Evolutionary conservation across 2,797 vertebrate species (phyloP).

Genomic region (Schizopygopsis malacanthus): DNA sequence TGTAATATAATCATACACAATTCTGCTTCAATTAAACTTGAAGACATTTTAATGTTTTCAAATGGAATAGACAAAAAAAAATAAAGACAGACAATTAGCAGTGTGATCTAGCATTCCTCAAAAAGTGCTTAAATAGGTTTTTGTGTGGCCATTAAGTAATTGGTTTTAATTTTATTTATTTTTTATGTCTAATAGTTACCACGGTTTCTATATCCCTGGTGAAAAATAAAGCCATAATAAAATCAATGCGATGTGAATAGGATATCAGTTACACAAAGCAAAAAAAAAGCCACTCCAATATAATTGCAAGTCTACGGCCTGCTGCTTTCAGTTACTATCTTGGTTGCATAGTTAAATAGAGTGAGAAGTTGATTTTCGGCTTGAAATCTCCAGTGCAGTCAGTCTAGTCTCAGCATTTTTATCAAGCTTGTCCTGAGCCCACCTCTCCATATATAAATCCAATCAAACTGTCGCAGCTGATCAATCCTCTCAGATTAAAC

Average conservation of each 20-base stretch:
- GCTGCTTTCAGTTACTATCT: conserved; percentile 18
- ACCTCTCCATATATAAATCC: conserved; percentile 10
- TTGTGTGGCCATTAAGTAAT: not conserved
- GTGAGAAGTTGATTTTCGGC: conserved; percentile 36
- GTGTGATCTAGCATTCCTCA: not conserved
- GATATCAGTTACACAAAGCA: not conserved
- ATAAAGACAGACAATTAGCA: not conserved
- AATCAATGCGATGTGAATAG: not conserved
- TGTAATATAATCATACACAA: not conserved
- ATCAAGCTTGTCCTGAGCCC: conserved; percentile 36
- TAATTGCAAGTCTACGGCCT: conserved; percentile 5
- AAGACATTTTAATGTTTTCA: not conserved
- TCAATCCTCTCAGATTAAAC: conserved; percentile 39
- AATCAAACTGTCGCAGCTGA: conserved; percentile 41
- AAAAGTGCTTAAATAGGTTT: not conserved
- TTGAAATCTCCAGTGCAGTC: conserved; percentile 15
- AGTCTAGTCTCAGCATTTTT: conserved; percentile 32
- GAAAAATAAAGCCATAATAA: not conserved
- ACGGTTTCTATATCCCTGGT: not conserved
- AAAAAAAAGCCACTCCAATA: not conserved
- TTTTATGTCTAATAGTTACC: not conserved
- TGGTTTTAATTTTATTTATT: not conserved
- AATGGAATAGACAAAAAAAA: not conserved
- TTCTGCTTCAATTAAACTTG: not conserved
- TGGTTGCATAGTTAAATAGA: conserved; percentile 37